These are phyloP conservation scores for Choreutis nemorana DNA, from an alignment of 2,888 invertebrate species.

Conservation along the genomic window DNA sequence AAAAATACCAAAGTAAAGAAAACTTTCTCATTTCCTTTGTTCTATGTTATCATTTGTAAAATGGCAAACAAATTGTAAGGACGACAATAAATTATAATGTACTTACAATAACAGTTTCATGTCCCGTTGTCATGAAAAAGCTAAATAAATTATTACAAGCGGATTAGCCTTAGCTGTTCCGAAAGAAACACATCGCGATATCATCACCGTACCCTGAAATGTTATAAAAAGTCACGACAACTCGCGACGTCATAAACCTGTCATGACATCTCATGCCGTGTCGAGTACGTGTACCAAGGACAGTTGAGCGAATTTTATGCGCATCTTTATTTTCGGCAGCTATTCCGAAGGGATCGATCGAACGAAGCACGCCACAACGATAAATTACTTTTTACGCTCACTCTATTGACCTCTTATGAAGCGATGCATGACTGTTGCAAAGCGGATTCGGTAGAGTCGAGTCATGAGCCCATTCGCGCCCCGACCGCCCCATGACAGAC, in stretches of 20 bases:
- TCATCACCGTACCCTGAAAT: background rate
- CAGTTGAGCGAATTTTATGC: conserved; percentile 46
- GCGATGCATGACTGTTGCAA: conserved; percentile 28
- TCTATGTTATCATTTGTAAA: too few species aligned
- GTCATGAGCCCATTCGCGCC: conserved; percentile 23
- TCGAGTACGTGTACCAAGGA: conserved; percentile 26
- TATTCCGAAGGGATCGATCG: conserved; percentile 60
- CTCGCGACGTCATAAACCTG: conserved; percentile 24
- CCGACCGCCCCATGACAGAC: conserved; percentile 3
- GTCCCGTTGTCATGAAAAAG: too few species aligned
- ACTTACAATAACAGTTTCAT: too few species aligned
- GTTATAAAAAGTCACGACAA: background rate
- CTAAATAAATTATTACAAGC: too few species aligned
- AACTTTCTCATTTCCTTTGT: too few species aligned
- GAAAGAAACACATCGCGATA: too few species aligned
- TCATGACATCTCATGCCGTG: conserved; percentile 16
- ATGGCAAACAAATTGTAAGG: too few species aligned
- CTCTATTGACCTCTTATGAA: conserved; percentile 30
- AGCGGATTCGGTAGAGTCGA: too few species aligned
- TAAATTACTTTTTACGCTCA: conserved; percentile 57
- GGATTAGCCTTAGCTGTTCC: too few species aligned
- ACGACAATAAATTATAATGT: too few species aligned
- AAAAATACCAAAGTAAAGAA: too few species aligned
- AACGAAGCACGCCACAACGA: conserved; percentile 45
- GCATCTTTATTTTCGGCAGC: conserved; percentile 55